Percentiles rank a stretch among this genome's conserved stretches.
These are phyloP conservation scores for Drosophila santomea DNA, from an alignment of 1,140 invertebrate species.

Conservation along the genomic window DNA sequence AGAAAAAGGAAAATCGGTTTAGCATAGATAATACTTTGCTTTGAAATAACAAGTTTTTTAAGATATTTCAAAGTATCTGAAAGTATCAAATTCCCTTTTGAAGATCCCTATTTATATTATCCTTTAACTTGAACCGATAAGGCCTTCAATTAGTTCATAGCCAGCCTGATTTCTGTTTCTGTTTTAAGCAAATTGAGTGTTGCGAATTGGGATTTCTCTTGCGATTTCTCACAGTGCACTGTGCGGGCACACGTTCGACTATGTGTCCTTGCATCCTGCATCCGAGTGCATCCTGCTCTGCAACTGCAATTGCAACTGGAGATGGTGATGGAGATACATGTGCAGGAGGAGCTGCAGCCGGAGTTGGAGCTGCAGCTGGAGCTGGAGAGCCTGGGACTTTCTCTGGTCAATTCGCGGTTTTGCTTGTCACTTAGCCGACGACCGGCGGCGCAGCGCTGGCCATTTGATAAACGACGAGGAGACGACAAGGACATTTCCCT, in stretches of 20 bases:
- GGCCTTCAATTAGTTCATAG: too few relatives aligned
- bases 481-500: slow-evolving; percentile 41
- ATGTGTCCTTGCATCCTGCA: slow-evolving; percentile 9
- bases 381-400: slow-evolving; percentile 58
- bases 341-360: slow-evolving; percentile 33
- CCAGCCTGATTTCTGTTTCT: too few relatives aligned
- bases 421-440: slow-evolving; percentile 83
- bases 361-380: slow-evolving; percentile 49
- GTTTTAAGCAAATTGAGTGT: too few relatives aligned
- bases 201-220: too few relatives aligned
- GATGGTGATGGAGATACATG: slow-evolving; percentile 15
- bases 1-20: too few relatives aligned
- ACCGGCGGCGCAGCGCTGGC: slow-evolving; percentile 70
- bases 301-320: slow-evolving; percentile 36
- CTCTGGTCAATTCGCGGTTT: slow-evolving; percentile 84
- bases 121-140: too few relatives aligned
- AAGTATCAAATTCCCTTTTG: too few relatives aligned
- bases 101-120: too few relatives aligned
- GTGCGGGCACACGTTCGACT: slow-evolving; percentile 36
- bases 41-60: too few relatives aligned
- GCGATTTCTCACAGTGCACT: slow-evolving; percentile 16
- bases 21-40: too few relatives aligned
- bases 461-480: slow-evolving; percentile 73
- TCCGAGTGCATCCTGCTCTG: slow-evolving; percentile 42
- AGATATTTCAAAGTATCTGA: too few relatives aligned